Evolutionary conservation across 2,888 invertebrate genomes (phyloP).

Genomic region (Drosophila sordidula): DNA sequence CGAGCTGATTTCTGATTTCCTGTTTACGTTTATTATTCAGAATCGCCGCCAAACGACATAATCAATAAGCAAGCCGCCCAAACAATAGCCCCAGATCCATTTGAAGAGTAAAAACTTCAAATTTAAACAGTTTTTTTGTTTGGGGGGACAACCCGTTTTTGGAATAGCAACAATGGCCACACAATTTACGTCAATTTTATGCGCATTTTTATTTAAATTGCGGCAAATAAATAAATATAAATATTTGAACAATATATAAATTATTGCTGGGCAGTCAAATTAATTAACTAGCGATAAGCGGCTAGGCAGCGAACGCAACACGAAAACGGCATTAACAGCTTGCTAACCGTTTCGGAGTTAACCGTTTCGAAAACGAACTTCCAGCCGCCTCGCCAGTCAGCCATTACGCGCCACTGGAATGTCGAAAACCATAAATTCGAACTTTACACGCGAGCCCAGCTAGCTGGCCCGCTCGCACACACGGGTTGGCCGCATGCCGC

Average conservation of each 20-base stretch:
- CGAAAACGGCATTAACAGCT: constrained; percentile 7
- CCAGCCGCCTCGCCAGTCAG: constrained; percentile 62
- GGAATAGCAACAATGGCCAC: constrained; percentile 38
- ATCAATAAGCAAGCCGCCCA: constrained; percentile 43
- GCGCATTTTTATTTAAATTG: constrained; percentile 58
- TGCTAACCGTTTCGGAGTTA: constrained; percentile 59
- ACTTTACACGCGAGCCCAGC: constrained; percentile 28
- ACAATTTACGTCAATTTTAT: constrained; percentile 71
- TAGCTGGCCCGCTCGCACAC: constrained; percentile 52
- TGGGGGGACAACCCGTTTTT: constrained; percentile 33
- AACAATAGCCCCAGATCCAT: constrained; percentile 30
- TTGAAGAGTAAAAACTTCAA: constrained; percentile 18
- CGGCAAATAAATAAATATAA: constrained; percentile 40
- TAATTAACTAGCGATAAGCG: constrained; percentile 60
- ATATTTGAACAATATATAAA: constrained; percentile 37
- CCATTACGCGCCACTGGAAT: constrained; percentile 66
- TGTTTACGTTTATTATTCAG: constrained; percentile 18
- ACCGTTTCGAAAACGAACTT: constrained; percentile 67
- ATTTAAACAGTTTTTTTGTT: constrained; percentile 11
- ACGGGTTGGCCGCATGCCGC: not conserved
- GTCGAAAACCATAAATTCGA: constrained; percentile 59
- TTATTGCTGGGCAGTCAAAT: constrained; percentile 47
- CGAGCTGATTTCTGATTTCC: constrained; percentile 32
- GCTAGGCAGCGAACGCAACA: not conserved
- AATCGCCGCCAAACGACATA: constrained; percentile 37